phyloP scores from a whole-genome alignment of 2,113 vertebrate genomes.

The Ictalurus furcatus region DNA sequence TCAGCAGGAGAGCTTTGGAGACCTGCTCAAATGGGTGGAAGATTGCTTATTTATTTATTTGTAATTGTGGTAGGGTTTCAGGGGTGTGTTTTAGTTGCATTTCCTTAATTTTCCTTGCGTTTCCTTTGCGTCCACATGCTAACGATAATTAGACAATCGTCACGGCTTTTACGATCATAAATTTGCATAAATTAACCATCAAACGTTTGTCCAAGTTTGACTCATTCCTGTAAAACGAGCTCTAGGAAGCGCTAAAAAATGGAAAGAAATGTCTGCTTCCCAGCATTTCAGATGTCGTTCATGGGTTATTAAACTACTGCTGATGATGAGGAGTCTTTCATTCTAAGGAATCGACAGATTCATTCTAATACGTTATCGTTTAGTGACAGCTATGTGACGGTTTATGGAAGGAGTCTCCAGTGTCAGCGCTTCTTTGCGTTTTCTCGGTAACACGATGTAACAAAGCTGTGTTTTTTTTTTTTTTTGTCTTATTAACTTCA shows the following conservation, averaged over 20 bases:
- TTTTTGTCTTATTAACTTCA: background rate
- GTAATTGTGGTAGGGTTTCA: background rate
- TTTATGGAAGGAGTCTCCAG: background rate
- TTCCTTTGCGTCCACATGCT: background rate
- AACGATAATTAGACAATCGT: background rate
- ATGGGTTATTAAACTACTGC: background rate
- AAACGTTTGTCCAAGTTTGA: background rate
- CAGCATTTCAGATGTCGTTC: background rate
- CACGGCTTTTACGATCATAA: background rate
- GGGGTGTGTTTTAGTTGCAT: background rate
- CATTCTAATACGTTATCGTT: background rate
- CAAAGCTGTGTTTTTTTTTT: background rate
- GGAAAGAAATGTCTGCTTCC: background rate
- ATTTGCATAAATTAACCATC: background rate
- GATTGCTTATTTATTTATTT: background rate
- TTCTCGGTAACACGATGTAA: background rate
- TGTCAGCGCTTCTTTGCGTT: background rate
- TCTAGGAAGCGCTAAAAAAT: background rate
- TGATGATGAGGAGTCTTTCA: too few species aligned
- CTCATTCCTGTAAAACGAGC: background rate
- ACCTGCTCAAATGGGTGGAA: slow-evolving; percentile 31
- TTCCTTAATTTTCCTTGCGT: background rate
- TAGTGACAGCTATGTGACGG: background rate
- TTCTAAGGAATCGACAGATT: background rate
- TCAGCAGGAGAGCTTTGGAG: slow-evolving; percentile 57